Percentiles rank a stretch among this genome's conserved stretches.
These are phyloP conservation scores for Balaenoptera acutorostrata DNA, from an alignment of 2,113 vertebrate genomes.

Conservation along the genomic window DNA sequence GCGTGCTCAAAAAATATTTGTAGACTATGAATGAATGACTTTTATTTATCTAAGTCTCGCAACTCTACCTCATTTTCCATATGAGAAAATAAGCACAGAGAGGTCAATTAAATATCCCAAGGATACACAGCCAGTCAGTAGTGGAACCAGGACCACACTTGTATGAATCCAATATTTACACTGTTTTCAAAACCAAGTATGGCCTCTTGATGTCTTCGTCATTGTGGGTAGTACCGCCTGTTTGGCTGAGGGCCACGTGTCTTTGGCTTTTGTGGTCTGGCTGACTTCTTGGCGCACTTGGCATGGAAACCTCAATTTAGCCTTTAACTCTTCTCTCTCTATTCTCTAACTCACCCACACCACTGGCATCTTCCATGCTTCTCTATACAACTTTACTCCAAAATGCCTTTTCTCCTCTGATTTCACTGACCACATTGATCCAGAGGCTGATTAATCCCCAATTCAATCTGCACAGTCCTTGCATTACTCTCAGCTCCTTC, in stretches of 20 bases:
- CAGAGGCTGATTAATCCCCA: background rate
- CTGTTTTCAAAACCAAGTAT: background rate
- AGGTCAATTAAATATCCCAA: background rate
- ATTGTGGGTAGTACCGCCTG: background rate
- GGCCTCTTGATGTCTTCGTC: background rate
- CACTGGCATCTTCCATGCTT: background rate
- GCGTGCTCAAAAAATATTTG: background rate
- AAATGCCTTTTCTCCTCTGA: background rate
- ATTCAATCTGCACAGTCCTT: background rate
- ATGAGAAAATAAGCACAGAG: background rate
- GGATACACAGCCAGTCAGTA: background rate
- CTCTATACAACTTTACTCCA: background rate
- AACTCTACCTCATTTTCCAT: background rate
- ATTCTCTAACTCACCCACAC: background rate
- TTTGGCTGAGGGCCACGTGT: background rate
- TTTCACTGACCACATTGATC: background rate
- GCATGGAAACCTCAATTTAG: background rate
- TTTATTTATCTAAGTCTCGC: background rate
- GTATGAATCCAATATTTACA: background rate
- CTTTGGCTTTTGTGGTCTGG: conserved; percentile 20
- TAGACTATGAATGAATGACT: background rate
- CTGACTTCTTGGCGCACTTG: conserved; percentile 2
- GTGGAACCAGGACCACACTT: background rate
- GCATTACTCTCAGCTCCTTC: background rate
- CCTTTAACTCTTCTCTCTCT: background rate